Evolutionary conservation across 1,140 invertebrate genomes (phyloP).

Genomic region (Prorops nasuta): DNA sequence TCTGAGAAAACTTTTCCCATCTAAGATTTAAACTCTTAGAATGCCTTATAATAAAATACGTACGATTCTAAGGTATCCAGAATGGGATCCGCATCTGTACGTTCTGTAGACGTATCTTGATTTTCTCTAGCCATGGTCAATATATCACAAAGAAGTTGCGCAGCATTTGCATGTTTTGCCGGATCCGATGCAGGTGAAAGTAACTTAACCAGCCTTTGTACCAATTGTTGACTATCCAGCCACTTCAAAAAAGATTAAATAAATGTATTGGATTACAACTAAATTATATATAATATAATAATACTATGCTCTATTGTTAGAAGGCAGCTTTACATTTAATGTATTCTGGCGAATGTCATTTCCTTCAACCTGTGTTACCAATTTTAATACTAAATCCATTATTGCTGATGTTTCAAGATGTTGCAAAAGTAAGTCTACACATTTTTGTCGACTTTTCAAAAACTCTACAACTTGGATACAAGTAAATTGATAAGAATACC

Average conservation of each 20-base stretch:
- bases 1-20: too few relatives aligned
- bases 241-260: conserved; percentile 57
- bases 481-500: conserved; percentile 87
- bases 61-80: conserved; percentile 72
- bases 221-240: conserved; percentile 83
- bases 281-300: conserved; percentile 6
- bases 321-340: conserved; percentile 67
- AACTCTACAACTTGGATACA: conserved; percentile 89
- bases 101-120: conserved; percentile 61
- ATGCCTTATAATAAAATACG: too few relatives aligned
- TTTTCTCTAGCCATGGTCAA: conserved; percentile 69
- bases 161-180: conserved; percentile 76
- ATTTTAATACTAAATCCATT: conserved; percentile 88
- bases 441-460: conserved; percentile 81
- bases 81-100: conserved; percentile 64
- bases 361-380: conserved; percentile 83
- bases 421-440: conserved; percentile 80
- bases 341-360: conserved; percentile 76
- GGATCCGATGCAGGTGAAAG: conserved; percentile 73
- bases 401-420: conserved; percentile 94
- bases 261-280: conserved; percentile 7
- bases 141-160: conserved; percentile 81
- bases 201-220: conserved; percentile 78
- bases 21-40: too few relatives aligned
- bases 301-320: neutral